Evolutionary conservation across 2,888 invertebrate species (phyloP).

Genomic region (Caenorhabditis sulstoni): DNA sequence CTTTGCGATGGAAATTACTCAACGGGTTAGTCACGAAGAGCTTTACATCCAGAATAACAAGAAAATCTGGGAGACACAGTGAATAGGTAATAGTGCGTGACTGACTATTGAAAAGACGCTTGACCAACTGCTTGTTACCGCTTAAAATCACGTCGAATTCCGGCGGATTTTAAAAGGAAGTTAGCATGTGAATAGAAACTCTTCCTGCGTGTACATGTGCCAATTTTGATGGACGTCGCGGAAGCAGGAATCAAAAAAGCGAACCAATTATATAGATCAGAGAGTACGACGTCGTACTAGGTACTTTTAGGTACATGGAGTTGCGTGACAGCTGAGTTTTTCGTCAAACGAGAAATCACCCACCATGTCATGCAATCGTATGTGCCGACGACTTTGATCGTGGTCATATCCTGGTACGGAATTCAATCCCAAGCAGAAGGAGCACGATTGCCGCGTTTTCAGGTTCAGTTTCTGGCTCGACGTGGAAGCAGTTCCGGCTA

Average conservation of each 20-base stretch:
- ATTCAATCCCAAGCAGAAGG: neutral
- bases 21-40: slow-evolving; percentile 67
- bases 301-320: slow-evolving; percentile 82
- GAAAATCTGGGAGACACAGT: slow-evolving; percentile 27
- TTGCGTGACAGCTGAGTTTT: slow-evolving; percentile 83
- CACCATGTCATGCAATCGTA: slow-evolving; percentile 84
- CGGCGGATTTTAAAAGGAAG: slow-evolving; percentile 26
- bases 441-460: slow-evolving; percentile 70
- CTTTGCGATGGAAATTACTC: slow-evolving; percentile 79
- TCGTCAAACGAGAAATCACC: slow-evolving; percentile 83
- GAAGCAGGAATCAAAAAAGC: slow-evolving; percentile 51
- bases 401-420: slow-evolving; percentile 72
- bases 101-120: slow-evolving; percentile 49
- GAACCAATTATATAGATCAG: slow-evolving; percentile 53
- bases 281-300: slow-evolving; percentile 10
- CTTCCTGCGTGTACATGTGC: slow-evolving; percentile 25
- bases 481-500: slow-evolving; percentile 83
- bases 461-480: slow-evolving; percentile 84
- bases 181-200: slow-evolving; percentile 9
- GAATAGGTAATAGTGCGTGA: slow-evolving; percentile 61
- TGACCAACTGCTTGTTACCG: slow-evolving; percentile 40
- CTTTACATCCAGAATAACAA: slow-evolving; percentile 29
- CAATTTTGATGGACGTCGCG: slow-evolving; percentile 50
- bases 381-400: slow-evolving; percentile 83
- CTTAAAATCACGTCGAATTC: slow-evolving; percentile 34